These are phyloP conservation scores for human DNA, from an alignment of 2,113 vertebrate species.

Conservation along the genomic window GRCh38 chr13:74214001-74214500, in stretches of 20 bases:
- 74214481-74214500: not conserved
- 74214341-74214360: not conserved
- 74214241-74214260: fast-evolving
- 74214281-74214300: not conserved
- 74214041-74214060: not conserved
- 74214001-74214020: not conserved
- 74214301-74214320: not conserved
- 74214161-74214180: not conserved
- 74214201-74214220: not conserved
- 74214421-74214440: not conserved
- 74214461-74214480: not conserved
- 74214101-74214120: not conserved
- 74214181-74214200: not conserved
- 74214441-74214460: not conserved
- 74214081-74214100: not conserved
- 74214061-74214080: not conserved
- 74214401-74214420: not conserved
- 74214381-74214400: not conserved
- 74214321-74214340: not conserved
- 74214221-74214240: not conserved
- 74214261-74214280: not conserved
- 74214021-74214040: not conserved
- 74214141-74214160: not conserved
- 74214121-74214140: not conserved
- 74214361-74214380: not conserved